Base-by-base conservation (phyloP, 2,113 vertebrate genomes). In the Hemichromis elongatus region DNA sequence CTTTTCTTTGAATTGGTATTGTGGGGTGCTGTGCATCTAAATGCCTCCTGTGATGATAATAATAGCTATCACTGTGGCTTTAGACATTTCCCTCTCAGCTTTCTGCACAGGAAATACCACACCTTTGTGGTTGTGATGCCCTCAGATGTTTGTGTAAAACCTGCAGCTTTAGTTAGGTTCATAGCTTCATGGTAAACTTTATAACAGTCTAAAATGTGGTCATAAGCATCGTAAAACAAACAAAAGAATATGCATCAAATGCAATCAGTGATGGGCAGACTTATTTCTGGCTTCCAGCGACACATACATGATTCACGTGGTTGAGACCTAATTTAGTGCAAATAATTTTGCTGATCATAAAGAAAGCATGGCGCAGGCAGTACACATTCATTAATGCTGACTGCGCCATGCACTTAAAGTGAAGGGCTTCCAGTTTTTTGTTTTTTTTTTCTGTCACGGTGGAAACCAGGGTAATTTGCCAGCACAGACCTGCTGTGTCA, bases 341-440 rank as follows among this genome's bases (percentile, higher is more conserved):
- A 28, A 45, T 55, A 10, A 77, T 63, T 82, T 88, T 68, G 56
- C 40, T 14, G 11, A 68, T 84, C 28, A 63, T 85, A 83, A 81
- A 54, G 13, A 37, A 91, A 70, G 78, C 80, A 75, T 63, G 7
- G 42, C 73, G 70, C 9, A 14, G 54, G 53, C 40, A 26, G 16
- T 21, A 13, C 9, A 19, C n/a, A 21, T 55, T 55, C 33, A 88
- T 24, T 80, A 45, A 52, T 18, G 52, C 4, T 75, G 88, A 81
- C 85, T 83, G n/a, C n/a, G n/a, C n/a, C n/a, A n/a, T n/a, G 61
- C 40, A 82, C 86, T 88, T 85, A 83, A 88, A 88, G 21, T 77
- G 56, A 84, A 80, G 70, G 59, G 50, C 79, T 91, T 5, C 59
- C 47, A 59, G 26, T 63, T 30, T n/a, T n/a, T n/a, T n/a, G 30